phyloP scores from a whole-genome alignment of 2,113 vertebrate species.

The Phrynosoma blainvillii region DNA sequence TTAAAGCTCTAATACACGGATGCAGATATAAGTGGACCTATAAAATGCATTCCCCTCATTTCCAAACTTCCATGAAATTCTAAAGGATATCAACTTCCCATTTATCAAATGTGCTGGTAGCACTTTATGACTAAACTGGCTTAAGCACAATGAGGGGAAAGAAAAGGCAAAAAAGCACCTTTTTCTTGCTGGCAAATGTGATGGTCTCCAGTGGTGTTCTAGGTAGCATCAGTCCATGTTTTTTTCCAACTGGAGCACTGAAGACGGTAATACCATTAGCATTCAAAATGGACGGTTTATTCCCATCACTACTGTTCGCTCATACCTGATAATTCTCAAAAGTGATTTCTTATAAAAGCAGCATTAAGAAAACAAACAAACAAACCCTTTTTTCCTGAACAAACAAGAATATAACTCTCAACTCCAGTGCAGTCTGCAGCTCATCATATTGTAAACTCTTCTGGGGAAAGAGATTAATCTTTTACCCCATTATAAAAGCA shows the following conservation, averaged over 20 bases:
- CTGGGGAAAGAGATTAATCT: not conserved
- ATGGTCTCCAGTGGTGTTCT: slow-evolving; percentile 33
- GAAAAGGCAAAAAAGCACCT: slow-evolving; percentile 35
- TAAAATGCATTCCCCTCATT: slow-evolving; percentile 28
- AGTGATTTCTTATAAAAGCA: slow-evolving; percentile 30
- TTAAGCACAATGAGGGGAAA: not conserved
- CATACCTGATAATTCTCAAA: slow-evolving; percentile 9
- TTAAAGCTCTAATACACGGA: slow-evolving; percentile 53
- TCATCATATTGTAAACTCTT: slow-evolving; percentile 33
- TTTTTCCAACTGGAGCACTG: not conserved
- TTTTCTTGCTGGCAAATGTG: slow-evolving; percentile 9
- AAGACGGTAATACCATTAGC: not conserved
- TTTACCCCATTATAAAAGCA: not conserved
- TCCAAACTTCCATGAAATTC: not conserved
- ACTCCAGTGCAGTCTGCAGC: slow-evolving; percentile 17
- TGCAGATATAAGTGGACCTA: slow-evolving; percentile 35
- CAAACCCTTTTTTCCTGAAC: not conserved
- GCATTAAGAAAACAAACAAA: not conserved
- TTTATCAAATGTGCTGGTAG: slow-evolving; percentile 5
- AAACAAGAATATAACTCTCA: not conserved
- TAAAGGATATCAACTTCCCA: slow-evolving; percentile 18
- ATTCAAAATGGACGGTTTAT: slow-evolving; percentile 4
- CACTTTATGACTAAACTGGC: slow-evolving; percentile 2
- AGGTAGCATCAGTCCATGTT: not conserved
- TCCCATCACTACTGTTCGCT: slow-evolving; percentile 7